Evolutionary conservation across 2,113 vertebrate genomes (phyloP).

Genomic region (Antigone vipio): DNA sequence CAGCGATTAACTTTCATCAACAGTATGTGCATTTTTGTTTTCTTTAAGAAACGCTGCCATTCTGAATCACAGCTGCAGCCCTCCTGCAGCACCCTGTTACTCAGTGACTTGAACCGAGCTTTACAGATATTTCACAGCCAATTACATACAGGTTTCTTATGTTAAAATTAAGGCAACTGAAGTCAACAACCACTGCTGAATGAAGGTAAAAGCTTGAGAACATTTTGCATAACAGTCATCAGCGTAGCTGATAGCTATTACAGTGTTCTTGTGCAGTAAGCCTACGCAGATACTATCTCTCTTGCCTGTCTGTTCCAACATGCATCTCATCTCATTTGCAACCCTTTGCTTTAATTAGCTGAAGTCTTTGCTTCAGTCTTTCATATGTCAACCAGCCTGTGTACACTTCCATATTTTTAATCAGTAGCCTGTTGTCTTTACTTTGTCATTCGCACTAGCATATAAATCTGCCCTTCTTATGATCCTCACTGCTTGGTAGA

Average conservation of each 20-base stretch:
- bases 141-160: not conserved
- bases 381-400: constrained; percentile 58
- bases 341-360: constrained; percentile 46
- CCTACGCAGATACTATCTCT: constrained; percentile 45
- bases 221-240: constrained; percentile 39
- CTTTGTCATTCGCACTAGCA: constrained; percentile 53
- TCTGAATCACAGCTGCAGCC: not conserved
- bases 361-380: constrained; percentile 38
- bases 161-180: constrained; percentile 31
- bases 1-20: constrained; percentile 14
- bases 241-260: constrained; percentile 49
- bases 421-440: constrained; percentile 64
- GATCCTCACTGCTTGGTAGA: constrained; percentile 57
- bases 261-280: constrained; percentile 47
- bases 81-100: not conserved
- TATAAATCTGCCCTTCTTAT: constrained; percentile 66
- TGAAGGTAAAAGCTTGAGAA: constrained; percentile 51
- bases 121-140: not conserved
- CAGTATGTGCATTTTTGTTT: constrained; percentile 2
- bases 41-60: not conserved
- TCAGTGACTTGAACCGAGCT: not conserved
- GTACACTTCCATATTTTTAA: constrained; percentile 59
- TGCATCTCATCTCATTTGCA: constrained; percentile 56
- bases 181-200: constrained; percentile 32
- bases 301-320: constrained; percentile 44